A percentile compares a stretch with the other conserved stretches of the same genome.
These are phyloP conservation scores for Adelosebastes latens DNA, from an alignment of 2,797 vertebrate genomes.

Conservation along the genomic window DNA sequence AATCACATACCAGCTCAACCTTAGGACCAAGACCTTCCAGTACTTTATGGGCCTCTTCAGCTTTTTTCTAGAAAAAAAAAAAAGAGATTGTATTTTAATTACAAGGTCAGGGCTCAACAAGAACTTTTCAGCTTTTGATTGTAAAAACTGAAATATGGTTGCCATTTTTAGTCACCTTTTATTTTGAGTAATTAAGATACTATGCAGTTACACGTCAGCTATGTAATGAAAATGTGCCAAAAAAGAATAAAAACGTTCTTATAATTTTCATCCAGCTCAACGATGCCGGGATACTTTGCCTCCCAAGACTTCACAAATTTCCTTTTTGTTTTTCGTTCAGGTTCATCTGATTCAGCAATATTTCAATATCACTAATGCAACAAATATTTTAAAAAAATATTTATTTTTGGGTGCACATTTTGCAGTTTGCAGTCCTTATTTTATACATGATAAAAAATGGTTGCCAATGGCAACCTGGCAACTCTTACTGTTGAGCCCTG, in stretches of 20 bases:
- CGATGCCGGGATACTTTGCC: background rate
- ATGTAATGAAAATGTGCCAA: background rate
- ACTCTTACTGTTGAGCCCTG: background rate
- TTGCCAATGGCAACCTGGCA: background rate
- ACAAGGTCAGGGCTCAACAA: background rate
- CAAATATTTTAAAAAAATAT: background rate
- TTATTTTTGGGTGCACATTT: background rate
- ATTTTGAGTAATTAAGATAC: background rate
- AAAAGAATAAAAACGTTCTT: background rate
- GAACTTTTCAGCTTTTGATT: no score
- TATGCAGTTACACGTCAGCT: background rate
- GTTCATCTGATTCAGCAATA: background rate
- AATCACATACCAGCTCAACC: constrained; percentile 92
- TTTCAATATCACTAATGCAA: background rate
- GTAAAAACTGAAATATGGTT: background rate
- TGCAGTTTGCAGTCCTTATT: background rate
- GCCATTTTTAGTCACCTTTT: background rate
- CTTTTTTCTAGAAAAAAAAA: constrained; percentile 92
- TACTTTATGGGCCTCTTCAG: constrained; percentile 98
- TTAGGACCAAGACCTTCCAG: constrained; percentile 97
- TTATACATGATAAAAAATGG: background rate
- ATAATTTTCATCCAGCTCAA: background rate
- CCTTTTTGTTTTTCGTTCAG: background rate
- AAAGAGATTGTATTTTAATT: background rate
- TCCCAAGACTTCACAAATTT: no score